phyloP scores from a whole-genome alignment of 2,113 vertebrate species.

The Rhinoderma darwinii region DNA sequence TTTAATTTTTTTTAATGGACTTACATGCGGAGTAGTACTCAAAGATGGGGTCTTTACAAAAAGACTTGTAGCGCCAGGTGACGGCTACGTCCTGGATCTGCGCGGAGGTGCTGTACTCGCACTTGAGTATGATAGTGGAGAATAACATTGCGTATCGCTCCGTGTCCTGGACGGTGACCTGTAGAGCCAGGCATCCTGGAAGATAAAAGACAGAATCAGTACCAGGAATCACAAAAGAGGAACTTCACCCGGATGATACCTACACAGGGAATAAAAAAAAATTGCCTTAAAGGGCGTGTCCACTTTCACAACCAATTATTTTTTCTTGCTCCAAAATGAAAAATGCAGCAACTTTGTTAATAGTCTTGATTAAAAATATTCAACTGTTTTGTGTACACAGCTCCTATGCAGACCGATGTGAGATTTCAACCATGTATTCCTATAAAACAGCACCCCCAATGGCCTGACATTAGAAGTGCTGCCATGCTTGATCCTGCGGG shows the following conservation, averaged over 20 bases:
- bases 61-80: slow-evolving; percentile 93
- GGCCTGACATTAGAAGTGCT: too few species aligned
- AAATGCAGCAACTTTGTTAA: too few species aligned
- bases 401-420: too few species aligned
- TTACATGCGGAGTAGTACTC: slow-evolving; percentile 89
- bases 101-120: slow-evolving; percentile 91
- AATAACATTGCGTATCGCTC: slow-evolving; percentile 84
- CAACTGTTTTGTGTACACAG: too few species aligned
- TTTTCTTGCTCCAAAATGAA: too few species aligned
- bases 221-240: background rate
- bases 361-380: too few species aligned
- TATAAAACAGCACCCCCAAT: too few species aligned
- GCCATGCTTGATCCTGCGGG: too few species aligned
- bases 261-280: too few species aligned
- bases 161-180: slow-evolving; percentile 80
- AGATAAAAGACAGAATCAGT: slow-evolving; percentile 56
- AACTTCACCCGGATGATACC: background rate
- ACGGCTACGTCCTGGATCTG: slow-evolving; percentile 84
- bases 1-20: slow-evolving; percentile 49
- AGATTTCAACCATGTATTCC: too few species aligned
- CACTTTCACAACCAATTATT: too few species aligned
- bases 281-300: too few species aligned
- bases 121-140: slow-evolving; percentile 79
- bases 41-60: slow-evolving; percentile 94
- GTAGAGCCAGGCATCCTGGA: slow-evolving; percentile 79